Conservation (phyloP, 2,113 vertebrate genomes). For the Ursus arctos region DNA sequence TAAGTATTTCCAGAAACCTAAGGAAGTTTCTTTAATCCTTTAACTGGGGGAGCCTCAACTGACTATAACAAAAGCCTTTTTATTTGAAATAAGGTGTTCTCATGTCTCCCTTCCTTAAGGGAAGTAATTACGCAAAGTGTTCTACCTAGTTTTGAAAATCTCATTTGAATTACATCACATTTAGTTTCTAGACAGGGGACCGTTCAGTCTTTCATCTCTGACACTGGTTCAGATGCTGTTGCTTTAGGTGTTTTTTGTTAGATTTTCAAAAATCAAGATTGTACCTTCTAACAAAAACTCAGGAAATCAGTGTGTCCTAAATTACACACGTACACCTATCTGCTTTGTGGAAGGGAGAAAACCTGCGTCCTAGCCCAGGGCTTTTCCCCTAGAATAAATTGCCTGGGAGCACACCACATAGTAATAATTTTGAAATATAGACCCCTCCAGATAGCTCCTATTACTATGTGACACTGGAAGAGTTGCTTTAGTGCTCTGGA, state of each 20-base stretch:
- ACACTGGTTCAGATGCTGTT: neutral
- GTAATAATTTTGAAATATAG: neutral
- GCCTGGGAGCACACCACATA: neutral
- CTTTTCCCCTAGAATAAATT: neutral
- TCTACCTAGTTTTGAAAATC: neutral
- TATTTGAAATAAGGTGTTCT: slow-evolving; percentile 40
- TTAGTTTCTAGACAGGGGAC: slow-evolving; percentile 29
- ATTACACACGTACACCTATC: neutral
- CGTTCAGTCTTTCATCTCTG: slow-evolving; percentile 32
- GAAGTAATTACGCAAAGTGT: neutral
- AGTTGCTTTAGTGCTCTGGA: neutral
- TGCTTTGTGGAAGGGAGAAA: neutral
- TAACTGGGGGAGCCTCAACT: neutral
- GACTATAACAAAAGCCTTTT: neutral
- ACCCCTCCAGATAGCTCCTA: neutral
- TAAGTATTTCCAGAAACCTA: slow-evolving; percentile 72
- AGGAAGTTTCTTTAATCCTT: slow-evolving; percentile 45
- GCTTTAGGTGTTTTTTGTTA: neutral
- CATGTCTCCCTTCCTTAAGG: neutral
- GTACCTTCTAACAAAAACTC: neutral
- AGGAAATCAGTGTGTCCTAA: neutral
- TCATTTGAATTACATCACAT: slow-evolving; percentile 25
- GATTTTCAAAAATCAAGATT: neutral
- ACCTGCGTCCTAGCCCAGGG: neutral
- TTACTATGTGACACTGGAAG: neutral